Evolutionary conservation across 2,888 invertebrate species (phyloP).

Genomic region (Dioctria rufipes): DNA sequence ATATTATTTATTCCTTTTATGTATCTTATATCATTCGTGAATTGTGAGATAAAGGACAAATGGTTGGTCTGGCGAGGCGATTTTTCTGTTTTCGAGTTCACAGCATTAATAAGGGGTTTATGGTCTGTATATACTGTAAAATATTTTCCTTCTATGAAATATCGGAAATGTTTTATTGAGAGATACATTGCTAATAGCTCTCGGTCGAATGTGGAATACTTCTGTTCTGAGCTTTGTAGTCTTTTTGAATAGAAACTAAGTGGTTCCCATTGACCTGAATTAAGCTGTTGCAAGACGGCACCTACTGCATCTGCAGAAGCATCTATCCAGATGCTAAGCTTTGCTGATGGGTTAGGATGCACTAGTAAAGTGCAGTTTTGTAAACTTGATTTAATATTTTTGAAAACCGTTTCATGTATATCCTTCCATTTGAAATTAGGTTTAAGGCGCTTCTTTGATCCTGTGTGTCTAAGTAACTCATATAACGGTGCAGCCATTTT

Average conservation of each 20-base stretch:
- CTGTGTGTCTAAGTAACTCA: too few relatives aligned
- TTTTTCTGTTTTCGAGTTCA: too few relatives aligned
- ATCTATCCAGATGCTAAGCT: background rate
- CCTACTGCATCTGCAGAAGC: background rate
- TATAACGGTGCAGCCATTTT: too few relatives aligned
- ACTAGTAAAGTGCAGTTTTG: background rate
- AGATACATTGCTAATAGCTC: constrained; percentile 19
- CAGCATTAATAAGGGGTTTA: background rate
- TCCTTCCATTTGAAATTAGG: background rate
- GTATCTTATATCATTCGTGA: too few relatives aligned
- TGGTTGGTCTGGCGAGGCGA: too few relatives aligned
- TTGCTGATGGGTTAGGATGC: background rate
- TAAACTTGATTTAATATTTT: background rate
- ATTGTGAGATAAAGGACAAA: too few relatives aligned
- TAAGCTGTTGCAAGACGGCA: constrained; percentile 13
- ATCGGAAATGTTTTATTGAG: constrained; percentile 23
- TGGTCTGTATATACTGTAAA: too few relatives aligned
- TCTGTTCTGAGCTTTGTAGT: background rate
- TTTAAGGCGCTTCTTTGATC: too few relatives aligned
- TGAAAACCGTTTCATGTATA: background rate
- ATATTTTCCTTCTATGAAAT: background rate
- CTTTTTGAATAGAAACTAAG: constrained; percentile 24
- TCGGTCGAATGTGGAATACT: constrained; percentile 15
- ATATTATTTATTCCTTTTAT: too few relatives aligned
- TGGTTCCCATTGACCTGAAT: background rate